Conservation (phyloP, 2,797 vertebrate species). For the Discoglossus pictus region DNA sequence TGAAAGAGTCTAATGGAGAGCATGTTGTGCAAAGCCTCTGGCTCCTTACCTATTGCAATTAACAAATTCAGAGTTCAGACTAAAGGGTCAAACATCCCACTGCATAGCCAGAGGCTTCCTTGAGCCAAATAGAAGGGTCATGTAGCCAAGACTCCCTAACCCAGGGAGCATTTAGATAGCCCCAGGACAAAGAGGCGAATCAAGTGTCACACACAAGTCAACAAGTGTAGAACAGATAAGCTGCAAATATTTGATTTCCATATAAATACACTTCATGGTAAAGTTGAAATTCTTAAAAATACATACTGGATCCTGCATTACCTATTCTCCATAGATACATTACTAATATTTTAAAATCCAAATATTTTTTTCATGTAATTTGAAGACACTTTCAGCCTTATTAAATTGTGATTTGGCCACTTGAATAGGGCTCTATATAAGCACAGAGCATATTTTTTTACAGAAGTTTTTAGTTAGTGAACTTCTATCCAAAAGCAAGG, state of each 20-base stretch:
- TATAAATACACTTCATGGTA: too few relatives aligned
- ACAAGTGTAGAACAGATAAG: neutral
- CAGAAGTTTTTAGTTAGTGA: too few relatives aligned
- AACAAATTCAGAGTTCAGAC: slow-evolving; percentile 26
- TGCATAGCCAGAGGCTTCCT: slow-evolving; percentile 34
- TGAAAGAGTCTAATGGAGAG: slow-evolving; percentile 35
- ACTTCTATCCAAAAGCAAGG: too few relatives aligned
- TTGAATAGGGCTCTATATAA: too few relatives aligned
- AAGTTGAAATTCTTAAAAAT: too few relatives aligned
- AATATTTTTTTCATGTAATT: too few relatives aligned
- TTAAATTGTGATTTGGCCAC: too few relatives aligned
- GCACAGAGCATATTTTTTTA: too few relatives aligned
- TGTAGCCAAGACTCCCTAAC: slow-evolving; percentile 22
- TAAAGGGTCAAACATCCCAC: slow-evolving; percentile 29
- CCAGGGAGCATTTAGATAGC: slow-evolving; percentile 24
- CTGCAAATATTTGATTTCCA: neutral
- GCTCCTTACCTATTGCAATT: slow-evolving; percentile 32
- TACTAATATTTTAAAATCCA: too few relatives aligned
- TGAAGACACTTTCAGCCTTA: too few relatives aligned
- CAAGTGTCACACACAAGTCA: neutral
- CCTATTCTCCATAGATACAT: too few relatives aligned
- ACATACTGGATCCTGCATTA: too few relatives aligned
- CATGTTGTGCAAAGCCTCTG: slow-evolving; percentile 28
- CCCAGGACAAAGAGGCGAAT: slow-evolving; percentile 13
- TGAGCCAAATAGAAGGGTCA: slow-evolving; percentile 39